A percentile compares a stretch with the other conserved stretches of the same genome.
Conservation (phyloP, 2,888 invertebrate genomes). For the Eupithecia inturbata region DNA sequence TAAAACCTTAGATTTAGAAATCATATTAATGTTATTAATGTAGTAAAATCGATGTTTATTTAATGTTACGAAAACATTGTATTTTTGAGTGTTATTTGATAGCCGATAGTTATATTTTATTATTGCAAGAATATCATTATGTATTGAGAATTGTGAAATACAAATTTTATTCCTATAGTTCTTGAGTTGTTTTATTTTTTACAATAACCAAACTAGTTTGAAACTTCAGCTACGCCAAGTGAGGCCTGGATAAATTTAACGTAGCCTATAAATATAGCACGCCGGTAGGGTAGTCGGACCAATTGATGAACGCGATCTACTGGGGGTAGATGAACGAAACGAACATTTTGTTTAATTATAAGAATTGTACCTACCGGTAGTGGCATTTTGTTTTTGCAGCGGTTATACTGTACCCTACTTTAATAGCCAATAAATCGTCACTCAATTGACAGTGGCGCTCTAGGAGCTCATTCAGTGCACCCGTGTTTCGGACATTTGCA, state of each 20-base stretch:
- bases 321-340: too few species aligned
- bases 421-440: background rate
- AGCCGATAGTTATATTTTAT: slow-evolving; percentile 81
- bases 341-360: too few species aligned
- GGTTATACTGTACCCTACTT: too few species aligned
- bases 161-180: slow-evolving; percentile 82
- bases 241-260: too few species aligned
- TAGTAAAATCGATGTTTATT: slow-evolving; percentile 64
- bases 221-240: too few species aligned
- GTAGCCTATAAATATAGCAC: too few species aligned
- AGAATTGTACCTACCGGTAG: too few species aligned
- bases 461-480: background rate
- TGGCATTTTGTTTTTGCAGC: too few species aligned
- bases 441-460: background rate
- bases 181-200: slow-evolving; percentile 63
- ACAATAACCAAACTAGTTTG: background rate
- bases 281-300: too few species aligned
- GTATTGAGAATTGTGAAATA: slow-evolving; percentile 80
- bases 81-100: slow-evolving; percentile 82
- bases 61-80: slow-evolving; percentile 75
- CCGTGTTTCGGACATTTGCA: background rate
- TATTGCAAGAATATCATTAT: slow-evolving; percentile 71
- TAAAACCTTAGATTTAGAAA: slow-evolving; percentile 49
- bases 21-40: slow-evolving; percentile 55
- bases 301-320: too few species aligned